Conservation (phyloP, 1,140 invertebrate species). For the Scaptomyza pallida region DNA sequence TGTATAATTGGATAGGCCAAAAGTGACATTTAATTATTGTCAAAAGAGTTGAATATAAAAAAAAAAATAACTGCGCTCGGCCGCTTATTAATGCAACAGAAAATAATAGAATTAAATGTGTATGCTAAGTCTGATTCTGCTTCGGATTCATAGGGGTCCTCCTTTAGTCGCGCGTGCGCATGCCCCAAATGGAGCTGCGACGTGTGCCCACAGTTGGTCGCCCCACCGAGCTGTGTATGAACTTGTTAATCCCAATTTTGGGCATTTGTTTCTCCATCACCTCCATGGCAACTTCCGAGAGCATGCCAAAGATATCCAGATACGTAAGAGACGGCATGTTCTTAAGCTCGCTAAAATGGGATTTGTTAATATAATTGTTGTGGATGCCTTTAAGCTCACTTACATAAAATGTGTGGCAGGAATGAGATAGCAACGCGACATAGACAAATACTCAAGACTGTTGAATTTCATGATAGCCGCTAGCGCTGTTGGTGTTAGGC, state of each 20-base stretch:
- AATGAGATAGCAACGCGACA: constrained; percentile 93
- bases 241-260: constrained; percentile 85
- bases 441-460: constrained; percentile 91
- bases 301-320: constrained; percentile 91
- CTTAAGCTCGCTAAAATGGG: constrained; percentile 85
- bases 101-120: constrained; percentile 13
- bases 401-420: constrained; percentile 86
- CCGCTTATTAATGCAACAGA: constrained; percentile 39
- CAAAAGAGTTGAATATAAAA: constrained; percentile 53
- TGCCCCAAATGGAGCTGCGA: constrained; percentile 94
- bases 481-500: constrained; percentile 87
- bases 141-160: neutral
- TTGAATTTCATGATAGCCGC: constrained; percentile 87
- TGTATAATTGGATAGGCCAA: constrained; percentile 9
- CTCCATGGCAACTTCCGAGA: constrained; percentile 87
- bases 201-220: constrained; percentile 93
- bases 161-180: constrained; percentile 90
- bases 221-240: constrained; percentile 90
- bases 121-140: constrained; percentile 1
- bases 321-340: constrained; percentile 86
- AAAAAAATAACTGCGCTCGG: constrained; percentile 34
- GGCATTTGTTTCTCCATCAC: constrained; percentile 85
- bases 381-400: constrained; percentile 59
- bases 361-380: neutral
- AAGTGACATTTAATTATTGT: constrained; percentile 59